Percentiles rank a stretch among this genome's conserved stretches.
phyloP scores from a whole-genome alignment of 2,797 vertebrate genomes.

The Chelidonichthys spinosus region DNA sequence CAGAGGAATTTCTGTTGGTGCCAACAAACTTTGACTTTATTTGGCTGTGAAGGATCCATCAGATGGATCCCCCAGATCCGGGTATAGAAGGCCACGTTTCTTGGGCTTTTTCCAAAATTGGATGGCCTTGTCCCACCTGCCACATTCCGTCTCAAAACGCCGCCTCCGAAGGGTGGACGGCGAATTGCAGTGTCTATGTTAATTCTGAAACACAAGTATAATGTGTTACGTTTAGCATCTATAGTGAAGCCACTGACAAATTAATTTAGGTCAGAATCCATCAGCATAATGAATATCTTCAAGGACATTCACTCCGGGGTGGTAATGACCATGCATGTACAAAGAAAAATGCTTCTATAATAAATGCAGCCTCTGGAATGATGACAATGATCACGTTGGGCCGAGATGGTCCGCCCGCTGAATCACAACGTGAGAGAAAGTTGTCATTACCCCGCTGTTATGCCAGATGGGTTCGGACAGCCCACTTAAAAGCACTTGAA shows the following conservation, averaged over 20 bases:
- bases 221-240: not conserved
- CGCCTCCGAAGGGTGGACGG: too few relatives aligned
- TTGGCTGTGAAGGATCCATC: too few relatives aligned
- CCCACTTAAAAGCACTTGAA: slow-evolving; percentile 40
- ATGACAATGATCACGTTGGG: slow-evolving; percentile 2
- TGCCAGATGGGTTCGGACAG: slow-evolving; percentile 44
- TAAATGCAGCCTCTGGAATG: slow-evolving; percentile 17
- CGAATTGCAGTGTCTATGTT: too few relatives aligned
- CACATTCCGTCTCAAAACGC: too few relatives aligned
- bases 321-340: slow-evolving; percentile 2
- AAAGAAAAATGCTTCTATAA: not conserved
- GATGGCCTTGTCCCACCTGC: too few relatives aligned
- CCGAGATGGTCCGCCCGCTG: slow-evolving; percentile 7
- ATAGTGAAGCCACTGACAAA: not conserved
- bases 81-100: too few relatives aligned
- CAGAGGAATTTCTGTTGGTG: too few relatives aligned
- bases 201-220: not conserved
- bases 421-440: slow-evolving; percentile 19
- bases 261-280: not conserved
- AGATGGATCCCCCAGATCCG: too few relatives aligned
- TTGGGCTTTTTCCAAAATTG: not conserved
- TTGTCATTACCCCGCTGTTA: slow-evolving; percentile 17
- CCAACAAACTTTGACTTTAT: too few relatives aligned
- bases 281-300: slow-evolving; percentile 11
- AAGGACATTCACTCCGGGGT: not conserved